Base-by-base conservation (phyloP, 2,113 vertebrate genomes). In the Chaetops frenatus region DNA sequence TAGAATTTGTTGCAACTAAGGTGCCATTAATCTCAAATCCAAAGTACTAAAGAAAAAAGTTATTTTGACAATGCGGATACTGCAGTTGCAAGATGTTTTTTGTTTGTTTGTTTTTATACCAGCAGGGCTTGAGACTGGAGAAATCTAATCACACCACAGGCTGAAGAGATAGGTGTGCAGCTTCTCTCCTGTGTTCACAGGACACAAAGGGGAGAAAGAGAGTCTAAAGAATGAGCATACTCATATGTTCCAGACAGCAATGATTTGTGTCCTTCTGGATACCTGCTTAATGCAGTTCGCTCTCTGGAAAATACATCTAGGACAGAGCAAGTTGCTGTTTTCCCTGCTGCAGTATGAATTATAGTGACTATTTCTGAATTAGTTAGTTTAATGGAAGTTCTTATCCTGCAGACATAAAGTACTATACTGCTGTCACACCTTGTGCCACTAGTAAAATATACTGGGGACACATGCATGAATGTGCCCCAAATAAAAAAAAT, bases 371-470 rank as follows among this genome's bases (percentile, higher is more conserved):
- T 40, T 94, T 54, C 65, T 85, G 93, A 97, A 95, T 95, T 92
- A 95, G 57, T 78, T 94, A 91, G 83, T 94, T 95, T 94, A 95
- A 93, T 91, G 71, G 73, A 91, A 82, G 81, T 86, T 96, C 87
- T 92, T 97, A 86, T 93, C 82, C 95, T 88, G 58, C 95, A 96
- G 94, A 95, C 66, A 93, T 91, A 58, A 94, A 94, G 92, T 56
- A 79, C 66, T 89, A 72, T 72, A 91, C 73, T 64, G 66, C 65
- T 85, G 95, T 96, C 95, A 96, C 64, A 96, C 66, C 67, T 93
- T 73, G 88, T 50, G 86, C 50, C 67, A 67, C 60, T 64, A 70
- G 87, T 71, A 86, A 81, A 89, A 95, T 96, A 81, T 84, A 90
- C 6, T 45, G 45, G 81, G 80, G 56, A 92, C 50, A 85, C 50